phyloP scores from a whole-genome alignment of 2,888 invertebrate genomes.

The Tetragonula carbonaria region DNA sequence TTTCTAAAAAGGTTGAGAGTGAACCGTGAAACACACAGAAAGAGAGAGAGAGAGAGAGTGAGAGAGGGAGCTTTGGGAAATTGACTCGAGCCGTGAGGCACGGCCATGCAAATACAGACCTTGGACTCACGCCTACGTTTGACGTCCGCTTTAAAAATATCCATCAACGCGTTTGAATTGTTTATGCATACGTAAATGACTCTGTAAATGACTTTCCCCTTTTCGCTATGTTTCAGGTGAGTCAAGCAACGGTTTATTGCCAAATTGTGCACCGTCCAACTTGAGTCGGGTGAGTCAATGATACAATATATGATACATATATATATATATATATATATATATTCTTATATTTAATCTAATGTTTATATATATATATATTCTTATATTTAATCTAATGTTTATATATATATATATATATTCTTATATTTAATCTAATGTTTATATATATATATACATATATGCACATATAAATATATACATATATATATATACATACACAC shows the following conservation, averaged over 20 bases:
- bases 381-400: too few species aligned
- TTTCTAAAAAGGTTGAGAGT: constrained; percentile 40
- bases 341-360: too few species aligned
- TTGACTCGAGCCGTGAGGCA: constrained; percentile 21
- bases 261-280: not conserved
- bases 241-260: not conserved
- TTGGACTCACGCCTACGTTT: not conserved
- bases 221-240: constrained; percentile 31
- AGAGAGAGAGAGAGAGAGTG: not conserved
- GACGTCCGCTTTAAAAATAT: constrained; percentile 1
- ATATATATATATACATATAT: too few species aligned
- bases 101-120: constrained; percentile 13
- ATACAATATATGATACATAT: too few species aligned
- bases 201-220: not conserved
- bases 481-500: too few species aligned
- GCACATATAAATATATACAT: too few species aligned
- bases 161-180: constrained; percentile 4
- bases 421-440: too few species aligned
- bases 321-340: too few species aligned
- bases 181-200: not conserved
- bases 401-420: too few species aligned
- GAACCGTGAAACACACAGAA: constrained; percentile 21
- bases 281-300: not conserved
- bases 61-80: constrained; percentile 10
- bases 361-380: too few species aligned